phyloP scores from a whole-genome alignment of 2,888 invertebrate genomes.

The Machimus atricapillus region DNA sequence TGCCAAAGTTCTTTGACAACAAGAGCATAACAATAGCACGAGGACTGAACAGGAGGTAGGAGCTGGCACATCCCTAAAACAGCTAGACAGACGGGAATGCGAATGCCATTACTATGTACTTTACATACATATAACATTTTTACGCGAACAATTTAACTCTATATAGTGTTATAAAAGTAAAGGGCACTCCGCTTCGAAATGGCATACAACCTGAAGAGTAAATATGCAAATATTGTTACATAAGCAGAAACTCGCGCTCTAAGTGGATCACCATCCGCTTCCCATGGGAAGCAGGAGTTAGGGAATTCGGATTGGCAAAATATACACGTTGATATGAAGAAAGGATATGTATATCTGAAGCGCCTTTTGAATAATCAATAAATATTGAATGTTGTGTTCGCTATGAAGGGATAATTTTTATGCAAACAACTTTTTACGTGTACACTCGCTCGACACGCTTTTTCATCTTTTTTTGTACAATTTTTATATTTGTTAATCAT shows the following conservation, averaged over 20 bases:
- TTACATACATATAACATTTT: constrained; percentile 14
- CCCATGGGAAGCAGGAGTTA: background rate
- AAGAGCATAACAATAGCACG: background rate
- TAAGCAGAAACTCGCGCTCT: constrained; percentile 33
- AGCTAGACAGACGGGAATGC: background rate
- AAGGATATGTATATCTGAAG: constrained; percentile 8
- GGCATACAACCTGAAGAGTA: constrained; percentile 33
- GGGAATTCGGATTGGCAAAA: background rate
- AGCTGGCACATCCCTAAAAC: background rate
- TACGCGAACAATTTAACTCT: constrained; percentile 29
- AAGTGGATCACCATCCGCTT: constrained; percentile 27
- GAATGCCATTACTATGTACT: constrained; percentile 20
- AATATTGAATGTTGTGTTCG: constrained; percentile 36
- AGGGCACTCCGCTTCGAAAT: constrained; percentile 3
- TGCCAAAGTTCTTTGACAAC: background rate
- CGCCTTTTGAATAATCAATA: constrained; percentile 38
- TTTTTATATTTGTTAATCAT: constrained; percentile 37
- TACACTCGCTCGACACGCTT: background rate
- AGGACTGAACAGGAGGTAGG: background rate
- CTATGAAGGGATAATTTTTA: constrained; percentile 32
- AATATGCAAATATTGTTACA: constrained; percentile 36
- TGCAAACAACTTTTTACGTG: constrained; percentile 23
- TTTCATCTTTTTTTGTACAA: constrained; percentile 16
- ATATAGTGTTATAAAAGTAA: constrained; percentile 25
- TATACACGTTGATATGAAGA: background rate